Conservation (phyloP, 2,797 vertebrate genomes). For the Mallotus villosus region DNA sequence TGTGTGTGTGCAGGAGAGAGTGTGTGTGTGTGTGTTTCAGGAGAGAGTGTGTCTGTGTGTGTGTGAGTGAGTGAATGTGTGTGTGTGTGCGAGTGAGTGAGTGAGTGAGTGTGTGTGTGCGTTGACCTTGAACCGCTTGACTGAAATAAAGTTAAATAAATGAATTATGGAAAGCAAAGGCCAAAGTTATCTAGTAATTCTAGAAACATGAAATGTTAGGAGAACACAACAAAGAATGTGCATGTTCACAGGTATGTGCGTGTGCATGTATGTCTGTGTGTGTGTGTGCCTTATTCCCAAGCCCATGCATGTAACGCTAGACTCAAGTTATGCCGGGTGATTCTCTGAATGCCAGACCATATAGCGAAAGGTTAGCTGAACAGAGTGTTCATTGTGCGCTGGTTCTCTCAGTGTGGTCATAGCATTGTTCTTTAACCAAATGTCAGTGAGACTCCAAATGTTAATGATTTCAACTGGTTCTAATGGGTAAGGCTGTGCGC, state of each 20-base stretch:
- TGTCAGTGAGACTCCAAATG: conserved; percentile 48
- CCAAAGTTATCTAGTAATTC: background rate
- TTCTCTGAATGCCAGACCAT: conserved; percentile 41
- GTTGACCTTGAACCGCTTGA: background rate
- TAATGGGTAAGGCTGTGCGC: background rate
- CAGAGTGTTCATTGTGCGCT: conserved; percentile 42
- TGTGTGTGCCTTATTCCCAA: conserved; percentile 42
- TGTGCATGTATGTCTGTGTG: conserved; percentile 26
- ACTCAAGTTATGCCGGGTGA: conserved; percentile 21
- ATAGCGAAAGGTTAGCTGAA: conserved; percentile 46
- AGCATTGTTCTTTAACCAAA: conserved; percentile 46
- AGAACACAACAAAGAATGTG: background rate
- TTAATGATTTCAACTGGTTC: conserved; percentile 43
- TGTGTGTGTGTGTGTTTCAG: conserved; percentile 28
- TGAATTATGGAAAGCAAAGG: background rate
- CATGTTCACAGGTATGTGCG: conserved; percentile 14
- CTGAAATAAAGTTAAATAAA: background rate
- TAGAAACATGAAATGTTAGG: background rate
- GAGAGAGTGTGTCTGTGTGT: conserved; percentile 37
- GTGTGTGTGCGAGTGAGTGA: conserved; percentile 15
- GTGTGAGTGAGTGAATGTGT: too few relatives aligned
- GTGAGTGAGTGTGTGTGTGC: background rate
- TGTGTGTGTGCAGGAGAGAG: background rate
- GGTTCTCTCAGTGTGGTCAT: conserved; percentile 29
- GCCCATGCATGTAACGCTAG: conserved; percentile 4